A percentile compares a stretch with the other conserved stretches of the same genome.
These are phyloP conservation scores for Paedocypris micromegethes DNA, from an alignment of 2,797 vertebrate genomes.

Conservation along the genomic window DNA sequence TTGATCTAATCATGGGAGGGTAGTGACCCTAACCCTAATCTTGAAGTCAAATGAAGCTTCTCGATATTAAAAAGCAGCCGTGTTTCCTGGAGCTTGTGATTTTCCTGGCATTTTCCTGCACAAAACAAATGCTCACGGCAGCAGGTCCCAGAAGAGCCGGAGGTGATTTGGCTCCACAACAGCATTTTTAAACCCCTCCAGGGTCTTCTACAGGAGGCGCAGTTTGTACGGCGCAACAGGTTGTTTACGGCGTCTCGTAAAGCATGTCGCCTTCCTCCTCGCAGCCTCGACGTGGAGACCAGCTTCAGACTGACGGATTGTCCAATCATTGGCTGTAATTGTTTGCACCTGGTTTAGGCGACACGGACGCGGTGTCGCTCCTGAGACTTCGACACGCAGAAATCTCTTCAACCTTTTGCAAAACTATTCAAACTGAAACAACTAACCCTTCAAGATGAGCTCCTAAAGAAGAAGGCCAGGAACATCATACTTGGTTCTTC, in stretches of 20 bases:
- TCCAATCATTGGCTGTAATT: slow-evolving; percentile 47
- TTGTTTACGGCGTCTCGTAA: slow-evolving; percentile 45
- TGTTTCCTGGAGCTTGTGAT: neutral
- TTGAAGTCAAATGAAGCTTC: neutral
- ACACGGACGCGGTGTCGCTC: no score
- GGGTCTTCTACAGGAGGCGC: slow-evolving; percentile 35
- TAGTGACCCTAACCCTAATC: no score
- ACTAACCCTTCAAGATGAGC: no score
- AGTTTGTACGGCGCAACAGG: slow-evolving; percentile 39
- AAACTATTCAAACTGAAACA: no score
- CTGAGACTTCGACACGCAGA: no score
- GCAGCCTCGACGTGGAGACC: no score
- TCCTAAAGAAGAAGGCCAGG: no score
- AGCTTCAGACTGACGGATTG: slow-evolving; percentile 45
- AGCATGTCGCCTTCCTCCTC: slow-evolving; percentile 25
- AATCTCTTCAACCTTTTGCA: no score
- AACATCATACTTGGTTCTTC: no score
- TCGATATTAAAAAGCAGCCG: slow-evolving; percentile 4
- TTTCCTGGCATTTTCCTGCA: slow-evolving; percentile 20
- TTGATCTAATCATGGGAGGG: no score
- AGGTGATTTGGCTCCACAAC: slow-evolving; percentile 32
- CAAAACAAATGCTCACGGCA: slow-evolving; percentile 27
- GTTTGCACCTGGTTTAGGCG: slow-evolving; percentile 44
- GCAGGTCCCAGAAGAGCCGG: slow-evolving; percentile 10
- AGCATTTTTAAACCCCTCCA: slow-evolving; percentile 39